phyloP scores from a whole-genome alignment of 2,797 vertebrate genomes.

The Alauda arvensis region DNA sequence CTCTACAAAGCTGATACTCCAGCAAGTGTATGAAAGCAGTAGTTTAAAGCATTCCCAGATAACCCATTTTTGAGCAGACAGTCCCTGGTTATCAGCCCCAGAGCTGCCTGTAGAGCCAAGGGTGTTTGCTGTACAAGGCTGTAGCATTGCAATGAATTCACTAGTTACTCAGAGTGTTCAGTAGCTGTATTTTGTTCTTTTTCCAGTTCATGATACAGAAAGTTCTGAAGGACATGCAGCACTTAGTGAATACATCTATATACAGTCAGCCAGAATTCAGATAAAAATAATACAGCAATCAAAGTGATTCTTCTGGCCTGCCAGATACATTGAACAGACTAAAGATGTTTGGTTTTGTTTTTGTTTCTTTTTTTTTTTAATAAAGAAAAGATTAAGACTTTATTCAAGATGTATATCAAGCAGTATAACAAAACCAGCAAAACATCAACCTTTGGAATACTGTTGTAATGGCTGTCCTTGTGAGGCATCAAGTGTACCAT shows the following conservation, averaged over 20 bases:
- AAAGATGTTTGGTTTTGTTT: background rate
- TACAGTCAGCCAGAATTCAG: conserved; percentile 62
- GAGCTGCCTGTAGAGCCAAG: background rate
- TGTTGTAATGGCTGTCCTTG: conserved; percentile 10
- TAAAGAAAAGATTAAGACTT: conserved; percentile 75
- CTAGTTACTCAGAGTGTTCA: conserved; percentile 42
- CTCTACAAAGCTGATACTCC: background rate
- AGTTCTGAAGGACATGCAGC: conserved; percentile 65
- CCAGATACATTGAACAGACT: conserved; percentile 64
- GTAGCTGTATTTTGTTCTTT: conserved; percentile 60
- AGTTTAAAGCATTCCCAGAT: background rate
- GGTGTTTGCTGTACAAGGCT: background rate
- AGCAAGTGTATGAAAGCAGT: background rate
- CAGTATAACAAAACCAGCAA: conserved; percentile 69
- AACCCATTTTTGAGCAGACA: background rate
- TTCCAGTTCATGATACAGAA: conserved; percentile 62
- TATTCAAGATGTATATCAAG: conserved; percentile 70
- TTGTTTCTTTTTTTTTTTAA: background rate
- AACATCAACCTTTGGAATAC: conserved; percentile 68
- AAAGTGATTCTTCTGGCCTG: conserved; percentile 63
- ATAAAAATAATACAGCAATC: conserved; percentile 55
- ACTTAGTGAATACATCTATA: conserved; percentile 61
- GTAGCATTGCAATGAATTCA: conserved; percentile 26
- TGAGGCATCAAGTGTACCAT: conserved; percentile 5
- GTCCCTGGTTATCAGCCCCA: background rate